A percentile compares a stretch with the other conserved stretches of the same genome.
Conservation (phyloP, 2,797 vertebrate species). For the Anabas testudineus region DNA sequence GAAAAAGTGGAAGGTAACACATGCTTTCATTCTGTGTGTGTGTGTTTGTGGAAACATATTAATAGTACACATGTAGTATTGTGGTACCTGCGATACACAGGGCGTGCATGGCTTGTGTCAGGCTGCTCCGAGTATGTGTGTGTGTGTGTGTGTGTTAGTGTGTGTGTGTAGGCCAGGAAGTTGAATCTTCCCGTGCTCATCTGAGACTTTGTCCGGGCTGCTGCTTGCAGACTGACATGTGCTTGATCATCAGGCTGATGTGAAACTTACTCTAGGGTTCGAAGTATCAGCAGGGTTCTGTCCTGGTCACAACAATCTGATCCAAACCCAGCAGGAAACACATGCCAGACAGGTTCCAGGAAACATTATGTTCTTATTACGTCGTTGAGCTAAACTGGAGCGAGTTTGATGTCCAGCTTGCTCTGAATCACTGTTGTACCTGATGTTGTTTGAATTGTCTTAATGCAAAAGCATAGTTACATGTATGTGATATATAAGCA, state of each 20-base stretch:
- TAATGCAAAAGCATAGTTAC: background rate
- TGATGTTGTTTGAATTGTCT: background rate
- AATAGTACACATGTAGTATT: background rate
- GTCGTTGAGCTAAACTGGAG: background rate
- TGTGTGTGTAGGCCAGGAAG: conserved; percentile 8
- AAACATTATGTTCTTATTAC: no score
- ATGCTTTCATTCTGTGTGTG: background rate
- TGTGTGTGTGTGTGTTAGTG: no score
- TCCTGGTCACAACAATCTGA: conserved; percentile 45
- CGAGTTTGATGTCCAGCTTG: background rate
- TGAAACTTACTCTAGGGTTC: conserved; percentile 17
- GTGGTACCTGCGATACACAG: conserved; percentile 15
- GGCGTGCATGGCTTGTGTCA: conserved; percentile 61
- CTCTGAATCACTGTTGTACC: background rate
- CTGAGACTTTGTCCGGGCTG: conserved; percentile 22
- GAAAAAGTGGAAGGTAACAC: background rate
- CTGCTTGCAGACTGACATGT: conserved; percentile 47
- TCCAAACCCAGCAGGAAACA: conserved; percentile 51
- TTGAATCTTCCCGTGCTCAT: conserved; percentile 28
- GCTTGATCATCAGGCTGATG: conserved; percentile 26
- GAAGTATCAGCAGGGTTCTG: conserved; percentile 18
- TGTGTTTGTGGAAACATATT: background rate
- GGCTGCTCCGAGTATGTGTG: conserved; percentile 23
- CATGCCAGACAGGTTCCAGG: background rate
- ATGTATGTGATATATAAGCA: no score